phyloP scores from a whole-genome alignment of 2,113 vertebrate genomes.

The Polyodon spathula region DNA sequence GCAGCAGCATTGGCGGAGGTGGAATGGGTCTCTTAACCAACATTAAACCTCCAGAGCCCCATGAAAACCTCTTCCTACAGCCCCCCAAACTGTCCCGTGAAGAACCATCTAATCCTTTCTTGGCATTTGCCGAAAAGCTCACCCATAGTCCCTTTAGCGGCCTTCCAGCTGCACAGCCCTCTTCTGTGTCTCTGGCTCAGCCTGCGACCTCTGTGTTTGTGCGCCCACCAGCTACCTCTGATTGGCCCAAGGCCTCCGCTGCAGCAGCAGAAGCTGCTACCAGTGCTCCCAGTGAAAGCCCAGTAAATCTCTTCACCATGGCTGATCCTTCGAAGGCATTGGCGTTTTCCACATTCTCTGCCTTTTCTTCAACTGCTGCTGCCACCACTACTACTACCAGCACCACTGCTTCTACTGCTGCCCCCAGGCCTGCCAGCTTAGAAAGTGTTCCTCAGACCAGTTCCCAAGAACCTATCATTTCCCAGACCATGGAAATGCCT shows the following conservation, averaged over 20 bases:
- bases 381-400: no score
- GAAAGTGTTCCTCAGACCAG: constrained; percentile 57
- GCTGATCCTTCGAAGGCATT: constrained; percentile 79
- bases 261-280: constrained; percentile 43
- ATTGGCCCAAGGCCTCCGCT: constrained; percentile 52
- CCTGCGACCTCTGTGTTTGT: constrained; percentile 21
- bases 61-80: constrained; percentile 93
- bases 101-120: constrained; percentile 86
- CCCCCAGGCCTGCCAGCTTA: constrained; percentile 56
- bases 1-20: constrained; percentile 40
- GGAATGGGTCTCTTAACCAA: constrained; percentile 39
- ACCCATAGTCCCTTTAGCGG: constrained; percentile 76
- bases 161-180: constrained; percentile 61
- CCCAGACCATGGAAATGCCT: constrained; percentile 68
- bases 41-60: constrained; percentile 62
- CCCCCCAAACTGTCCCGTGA: constrained; percentile 74
- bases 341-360: constrained; percentile 58
- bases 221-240: constrained; percentile 46
- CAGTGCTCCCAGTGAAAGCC: constrained; percentile 70
- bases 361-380: no score
- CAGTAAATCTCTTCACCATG: constrained; percentile 80
- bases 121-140: constrained; percentile 77
- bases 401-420: constrained; percentile 49
- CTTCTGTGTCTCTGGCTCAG: constrained; percentile 35
- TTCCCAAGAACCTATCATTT: constrained; percentile 56